Evolutionary conservation across 2,888 invertebrate genomes (phyloP).

Genomic region (Andrena haemorrhoa): DNA sequence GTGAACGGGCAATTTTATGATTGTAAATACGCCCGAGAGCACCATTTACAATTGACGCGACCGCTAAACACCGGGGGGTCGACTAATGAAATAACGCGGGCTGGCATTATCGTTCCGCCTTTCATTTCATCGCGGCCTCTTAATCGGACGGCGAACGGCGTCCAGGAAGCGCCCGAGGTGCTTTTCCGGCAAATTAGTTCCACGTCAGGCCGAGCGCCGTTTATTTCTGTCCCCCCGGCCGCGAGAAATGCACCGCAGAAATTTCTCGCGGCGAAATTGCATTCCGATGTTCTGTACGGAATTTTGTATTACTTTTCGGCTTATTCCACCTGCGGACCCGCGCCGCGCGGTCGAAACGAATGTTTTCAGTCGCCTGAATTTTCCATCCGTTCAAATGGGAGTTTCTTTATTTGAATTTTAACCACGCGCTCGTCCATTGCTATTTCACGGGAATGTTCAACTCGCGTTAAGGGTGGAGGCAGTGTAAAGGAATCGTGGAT

Average conservation of each 20-base stretch:
- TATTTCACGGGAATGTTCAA: background rate
- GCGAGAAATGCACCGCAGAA: conserved; percentile 35
- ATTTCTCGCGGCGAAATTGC: conserved; percentile 45
- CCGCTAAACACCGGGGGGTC: conserved; percentile 19
- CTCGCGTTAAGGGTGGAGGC: too few relatives aligned
- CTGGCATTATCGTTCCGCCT: conserved; percentile 34
- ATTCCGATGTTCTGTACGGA: conserved; percentile 30
- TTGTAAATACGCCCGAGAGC: background rate
- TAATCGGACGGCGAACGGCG: conserved; percentile 31
- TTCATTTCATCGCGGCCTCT: conserved; percentile 40
- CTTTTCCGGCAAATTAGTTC: conserved; percentile 42
- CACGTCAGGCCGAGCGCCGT: conserved; percentile 36
- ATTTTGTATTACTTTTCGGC: conserved; percentile 24
- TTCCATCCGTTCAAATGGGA: background rate
- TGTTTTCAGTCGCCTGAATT: background rate
- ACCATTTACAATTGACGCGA: conserved; percentile 34
- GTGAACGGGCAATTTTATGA: background rate
- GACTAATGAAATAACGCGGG: conserved; percentile 60
- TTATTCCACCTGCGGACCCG: background rate
- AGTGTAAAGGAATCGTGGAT: too few relatives aligned
- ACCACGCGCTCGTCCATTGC: background rate
- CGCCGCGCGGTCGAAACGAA: background rate
- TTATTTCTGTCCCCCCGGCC: conserved; percentile 38
- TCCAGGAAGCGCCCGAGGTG: background rate
- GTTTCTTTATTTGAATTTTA: background rate